Base-by-base conservation (phyloP, 2,888 invertebrate genomes). In the Meiosimyza platycephala region DNA sequence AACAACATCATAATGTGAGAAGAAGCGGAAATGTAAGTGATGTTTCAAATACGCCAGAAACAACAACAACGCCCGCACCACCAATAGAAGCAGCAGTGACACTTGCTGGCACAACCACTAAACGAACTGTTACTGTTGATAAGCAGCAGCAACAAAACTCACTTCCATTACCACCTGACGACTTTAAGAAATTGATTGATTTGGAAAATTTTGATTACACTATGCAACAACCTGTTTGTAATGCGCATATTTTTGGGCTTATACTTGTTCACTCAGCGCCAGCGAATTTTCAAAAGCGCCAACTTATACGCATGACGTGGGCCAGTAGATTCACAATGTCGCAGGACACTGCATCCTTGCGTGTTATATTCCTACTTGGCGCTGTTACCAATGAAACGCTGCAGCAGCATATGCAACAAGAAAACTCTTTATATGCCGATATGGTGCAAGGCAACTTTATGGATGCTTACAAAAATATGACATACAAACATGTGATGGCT, bases 401-500 rank as follows among this genome's bases (percentile, higher is more conserved):
- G 28, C 75, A 79, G 3, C 50, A 48, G 13, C 74, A 79, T 18
- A 79, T 91, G 16, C 83, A 86, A 12, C 80, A 86, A 7, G 93
- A 94, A 82, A 90, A 90, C 79, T 80, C 81, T 0, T 81, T 84
- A 0, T 89, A 91, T 79, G 88, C 89, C 0, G 95, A 95, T 81
- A 88, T 95, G 70, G 89, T 95, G 18, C 93, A 94, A 81, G 95
- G 95, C 0, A 91, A 89, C 74, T 95, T 95, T 80, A 76, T 89
- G 51, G 95, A 95, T 85, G 89, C 91, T 0, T 95, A 95, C 80
- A 89, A 91, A 62, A 95, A 95, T 84, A 90, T 95, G 86, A 95
- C 95, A 0, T 93, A 94, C 80, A 95, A 95, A 82, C 94, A 95
- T 83, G 92, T 93, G 7, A 94, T 94, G 90, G 93, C 92, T 0